phyloP scores from a whole-genome alignment of 2,888 invertebrate genomes.

The Thyatira batis region DNA sequence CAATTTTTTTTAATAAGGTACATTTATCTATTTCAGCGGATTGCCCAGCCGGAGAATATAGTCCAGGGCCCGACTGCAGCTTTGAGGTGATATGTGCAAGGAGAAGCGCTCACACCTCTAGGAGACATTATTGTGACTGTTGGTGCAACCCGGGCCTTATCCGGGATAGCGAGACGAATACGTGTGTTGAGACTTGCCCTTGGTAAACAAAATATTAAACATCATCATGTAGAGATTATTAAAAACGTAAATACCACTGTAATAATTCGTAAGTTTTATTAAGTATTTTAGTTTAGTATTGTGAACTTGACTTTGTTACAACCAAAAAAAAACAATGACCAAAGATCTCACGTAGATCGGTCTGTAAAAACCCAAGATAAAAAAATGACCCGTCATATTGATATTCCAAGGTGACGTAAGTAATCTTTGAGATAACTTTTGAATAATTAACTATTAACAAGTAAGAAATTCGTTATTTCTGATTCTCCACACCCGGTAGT shows the following conservation, averaged over 20 bases:
- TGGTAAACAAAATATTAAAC: neutral
- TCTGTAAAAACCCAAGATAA: neutral
- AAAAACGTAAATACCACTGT: neutral
- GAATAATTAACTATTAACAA: neutral
- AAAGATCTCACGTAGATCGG: neutral
- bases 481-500: neutral
- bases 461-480: neutral
- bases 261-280: neutral
- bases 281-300: neutral
- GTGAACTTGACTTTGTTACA: neutral
- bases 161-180: conserved; percentile 31
- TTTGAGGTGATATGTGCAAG: conserved; percentile 47
- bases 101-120: conserved; percentile 37
- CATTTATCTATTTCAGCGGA: conserved; percentile 36
- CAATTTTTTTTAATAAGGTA: neutral
- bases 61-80: conserved; percentile 46
- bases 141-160: conserved; percentile 48
- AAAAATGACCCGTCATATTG: neutral
- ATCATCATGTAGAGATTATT: neutral
- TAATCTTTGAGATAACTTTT: neutral
- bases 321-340: neutral
- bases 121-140: conserved; percentile 52
- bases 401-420: neutral
- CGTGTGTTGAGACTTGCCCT: conserved; percentile 43
- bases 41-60: conserved; percentile 49